Base-by-base conservation (phyloP, 1,140 invertebrate genomes). In the Diabrotica undecimpunctata region DNA sequence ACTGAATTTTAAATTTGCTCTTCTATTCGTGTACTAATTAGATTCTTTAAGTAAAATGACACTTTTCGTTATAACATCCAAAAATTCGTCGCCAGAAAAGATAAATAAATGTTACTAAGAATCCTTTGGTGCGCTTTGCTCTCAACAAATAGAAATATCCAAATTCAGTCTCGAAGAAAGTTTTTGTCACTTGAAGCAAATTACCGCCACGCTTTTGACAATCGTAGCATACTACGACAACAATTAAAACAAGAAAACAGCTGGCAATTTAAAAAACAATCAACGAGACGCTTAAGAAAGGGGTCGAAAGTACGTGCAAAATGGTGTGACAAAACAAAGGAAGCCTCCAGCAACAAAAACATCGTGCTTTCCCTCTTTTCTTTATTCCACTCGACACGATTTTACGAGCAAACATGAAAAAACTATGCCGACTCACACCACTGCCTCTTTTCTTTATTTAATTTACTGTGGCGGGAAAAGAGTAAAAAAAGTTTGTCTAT, bases 241-340 rank as follows among this genome's bases (percentile, higher is more conserved):
- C 54, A 55, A 55, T 55, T 55, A 55, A 55, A 55, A 36, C 54
- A 55, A 55, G 54, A 55, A 55, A 55, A 55, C 54, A 55, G 54
- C 54, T 36, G 35, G 54, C 54, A 55, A 55, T 55, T 55, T 55
- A 35, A 55, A 55, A 55, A 55, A 55, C 54, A 55, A 55, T 55
- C 54, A 55, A 55, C 54, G 9, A 10, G 25, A 36, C 54, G 54
- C 13, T 55, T 55, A 55, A 55, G 54, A 55, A 8, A 55, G 25
- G 54, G 54, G 13, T 10, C 35, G 54, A 55, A 55, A 55, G 54
- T 55, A 55, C 54, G 54, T 55, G 54, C 25, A 55, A 55, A 55
- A 55, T 36, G 35, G 54, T 25, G 13, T 36, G 54, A 55, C 54
- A 36, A 55, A 55, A 55, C 54, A 55, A 55, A 55, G 35, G 54